Evolutionary conservation across 2,888 invertebrate genomes (phyloP).

Genomic region (Aquatica leii): DNA sequence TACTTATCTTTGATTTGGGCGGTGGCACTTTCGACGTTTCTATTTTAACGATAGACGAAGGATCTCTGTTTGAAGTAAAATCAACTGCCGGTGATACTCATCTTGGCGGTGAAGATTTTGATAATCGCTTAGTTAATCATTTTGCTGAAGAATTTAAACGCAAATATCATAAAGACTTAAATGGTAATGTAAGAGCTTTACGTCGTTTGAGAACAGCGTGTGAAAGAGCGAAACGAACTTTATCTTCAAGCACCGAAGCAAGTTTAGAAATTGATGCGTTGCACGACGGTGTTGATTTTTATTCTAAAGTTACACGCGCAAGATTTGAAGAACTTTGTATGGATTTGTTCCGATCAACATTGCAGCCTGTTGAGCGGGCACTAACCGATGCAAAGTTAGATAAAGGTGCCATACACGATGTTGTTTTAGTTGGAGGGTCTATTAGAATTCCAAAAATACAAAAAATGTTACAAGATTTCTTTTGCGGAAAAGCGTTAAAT

Average conservation of each 20-base stretch:
- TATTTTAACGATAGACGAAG: constrained; percentile 86
- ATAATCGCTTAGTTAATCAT: constrained; percentile 79
- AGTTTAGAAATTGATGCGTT: constrained; percentile 89
- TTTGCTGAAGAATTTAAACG: constrained; percentile 81
- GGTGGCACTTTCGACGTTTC: constrained; percentile 96
- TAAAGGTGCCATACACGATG: constrained; percentile 80
- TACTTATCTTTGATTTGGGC: constrained; percentile 79
- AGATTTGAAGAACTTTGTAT: constrained; percentile 91
- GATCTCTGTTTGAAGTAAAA: constrained; percentile 81
- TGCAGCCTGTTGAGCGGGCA: constrained; percentile 87
- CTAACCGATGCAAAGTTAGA: constrained; percentile 84
- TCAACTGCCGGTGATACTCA: constrained; percentile 86
- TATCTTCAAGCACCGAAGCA: constrained; percentile 81
- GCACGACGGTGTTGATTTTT: constrained; percentile 89
- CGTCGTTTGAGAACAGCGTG: constrained; percentile 87
- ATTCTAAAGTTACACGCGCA: constrained; percentile 82
- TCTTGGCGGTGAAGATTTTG: constrained; percentile 81
- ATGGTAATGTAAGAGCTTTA: constrained; percentile 77
- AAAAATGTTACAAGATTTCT: constrained; percentile 83
- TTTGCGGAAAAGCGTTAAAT: constrained; percentile 84
- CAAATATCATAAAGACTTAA: constrained; percentile 75
- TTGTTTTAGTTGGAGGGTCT: constrained; percentile 89
- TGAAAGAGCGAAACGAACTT: constrained; percentile 79
- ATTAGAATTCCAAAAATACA: constrained; percentile 93
- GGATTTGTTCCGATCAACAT: constrained; percentile 81